Evolutionary conservation across 2,113 vertebrate species (phyloP).

Genomic region (Cariama cristata): DNA sequence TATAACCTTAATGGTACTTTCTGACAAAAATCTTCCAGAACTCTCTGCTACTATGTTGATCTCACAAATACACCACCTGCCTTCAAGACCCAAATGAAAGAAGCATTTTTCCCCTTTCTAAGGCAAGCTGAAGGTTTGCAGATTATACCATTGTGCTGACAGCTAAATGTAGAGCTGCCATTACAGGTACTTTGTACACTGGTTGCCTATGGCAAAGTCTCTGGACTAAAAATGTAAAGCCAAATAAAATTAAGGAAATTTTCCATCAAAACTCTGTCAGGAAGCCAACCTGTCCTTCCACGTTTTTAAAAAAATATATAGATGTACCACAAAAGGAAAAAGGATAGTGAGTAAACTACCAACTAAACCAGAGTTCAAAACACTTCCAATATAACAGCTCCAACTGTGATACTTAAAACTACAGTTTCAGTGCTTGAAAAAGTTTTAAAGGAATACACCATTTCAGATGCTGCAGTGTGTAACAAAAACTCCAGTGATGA

Average conservation of each 20-base stretch:
- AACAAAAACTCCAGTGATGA: not conserved
- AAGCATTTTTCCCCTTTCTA: not conserved
- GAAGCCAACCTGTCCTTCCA: constrained; percentile 17
- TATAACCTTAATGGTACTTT: not conserved
- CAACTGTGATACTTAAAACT: not conserved
- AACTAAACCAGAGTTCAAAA: not conserved
- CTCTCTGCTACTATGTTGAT: not conserved
- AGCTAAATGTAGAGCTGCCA: not conserved
- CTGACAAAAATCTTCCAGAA: not conserved
- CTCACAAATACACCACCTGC: not conserved
- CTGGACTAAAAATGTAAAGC: not conserved
- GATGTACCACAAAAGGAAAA: constrained; percentile 37
- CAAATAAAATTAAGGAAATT: constrained; percentile 50
- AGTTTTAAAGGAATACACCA: not conserved
- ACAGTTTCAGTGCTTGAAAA: not conserved
- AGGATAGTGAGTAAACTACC: constrained; percentile 5
- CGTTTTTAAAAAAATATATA: not conserved
- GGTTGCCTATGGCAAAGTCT: not conserved
- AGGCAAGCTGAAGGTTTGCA: not conserved
- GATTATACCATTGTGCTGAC: not conserved
- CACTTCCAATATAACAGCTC: not conserved
- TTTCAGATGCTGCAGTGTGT: not conserved
- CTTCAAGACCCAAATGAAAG: not conserved
- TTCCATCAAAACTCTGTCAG: constrained; percentile 54
- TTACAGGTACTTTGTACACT: not conserved